Conservation (phyloP, 2,888 invertebrate species). For the Mongoloraphidia duomilia region DNA sequence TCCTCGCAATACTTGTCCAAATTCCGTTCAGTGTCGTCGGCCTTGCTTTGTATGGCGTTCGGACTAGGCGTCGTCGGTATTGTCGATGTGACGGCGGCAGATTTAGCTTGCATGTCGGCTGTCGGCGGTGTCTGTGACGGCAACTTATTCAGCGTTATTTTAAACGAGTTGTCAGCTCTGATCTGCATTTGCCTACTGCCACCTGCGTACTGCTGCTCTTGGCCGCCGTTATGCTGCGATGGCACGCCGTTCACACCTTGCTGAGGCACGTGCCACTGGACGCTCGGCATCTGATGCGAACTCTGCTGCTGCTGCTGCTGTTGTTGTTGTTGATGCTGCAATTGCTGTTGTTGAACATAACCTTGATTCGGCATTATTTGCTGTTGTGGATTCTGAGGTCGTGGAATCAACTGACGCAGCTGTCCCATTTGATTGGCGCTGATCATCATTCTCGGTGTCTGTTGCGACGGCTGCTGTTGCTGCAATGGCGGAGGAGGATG, state of each 20-base stretch:
- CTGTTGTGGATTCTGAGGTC: slow-evolving; percentile 7
- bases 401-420: slow-evolving; percentile 1
- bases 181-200: slow-evolving; percentile 19
- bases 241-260: slow-evolving; percentile 24
- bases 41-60: slow-evolving; percentile 31
- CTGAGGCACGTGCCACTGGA: slow-evolving; percentile 68
- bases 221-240: slow-evolving; percentile 9
- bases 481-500: slow-evolving; percentile 13
- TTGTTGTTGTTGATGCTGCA: slow-evolving; percentile 17
- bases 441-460: slow-evolving; percentile 2
- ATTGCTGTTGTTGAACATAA: slow-evolving; percentile 13
- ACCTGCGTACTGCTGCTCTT: slow-evolving; percentile 10
- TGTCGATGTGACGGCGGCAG: slow-evolving; percentile 51
- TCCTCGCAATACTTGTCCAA: slow-evolving; percentile 74
- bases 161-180: slow-evolving; percentile 39
- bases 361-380: slow-evolving; percentile 1
- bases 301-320: slow-evolving; percentile 22
- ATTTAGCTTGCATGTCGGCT: slow-evolving; percentile 18
- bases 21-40: slow-evolving; percentile 44
- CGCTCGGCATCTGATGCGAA: slow-evolving; percentile 24
- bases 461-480: slow-evolving; percentile 9
- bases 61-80: slow-evolving; percentile 79
- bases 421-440: not conserved
- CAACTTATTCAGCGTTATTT: slow-evolving; percentile 44
- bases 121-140: slow-evolving; percentile 16